Base-by-base conservation (phyloP, 1,140 invertebrate genomes). In the Eupeodes corollae region DNA sequence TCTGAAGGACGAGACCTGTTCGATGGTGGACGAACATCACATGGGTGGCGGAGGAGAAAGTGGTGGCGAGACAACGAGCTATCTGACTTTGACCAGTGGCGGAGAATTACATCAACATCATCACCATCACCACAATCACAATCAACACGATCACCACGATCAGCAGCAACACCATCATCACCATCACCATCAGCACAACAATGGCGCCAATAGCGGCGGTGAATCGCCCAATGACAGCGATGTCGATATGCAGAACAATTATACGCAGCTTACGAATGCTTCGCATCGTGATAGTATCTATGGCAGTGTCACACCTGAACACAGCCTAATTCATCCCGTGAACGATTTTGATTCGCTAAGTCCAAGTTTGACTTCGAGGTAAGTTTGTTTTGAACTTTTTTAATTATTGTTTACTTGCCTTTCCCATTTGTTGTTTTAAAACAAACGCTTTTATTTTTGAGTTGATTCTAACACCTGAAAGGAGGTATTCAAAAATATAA, bases 211-310 rank as follows among this genome's bases (percentile, higher is more conserved):
- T 47, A 63, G 62, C 15, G 60, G 62, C 6, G 60, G 56, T 14
- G 62, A 67, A 31, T 67, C 65, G 3, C 60, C 62, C 34, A 57
- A 61, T 26, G 44, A 35, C 19, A 55, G 47, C 34, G 50, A 53
- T 15, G 48, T 53, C 41, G 51, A 48, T 13, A 52, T 48, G 5
- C 31, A 65, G n/a, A 56, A 65, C 33, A 68, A 52, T 46, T 67
- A 65, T 42, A 68, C 65, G 14, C 64, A 67, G 32, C 42, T 68
- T 19, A 67, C 56, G 6, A 62, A 47, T 43, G 59, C 62, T 9
- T 43, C 49, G 6, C 56, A 59, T 31, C 55, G 58, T 34, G 63
- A 63, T 19, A 26, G 21, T 8, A 53, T 56, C 45, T 61, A 59
- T 32, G 52, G 48, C 31, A 59, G 53, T 43, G 49, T 65, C 18